A percentile compares a stretch with the other conserved stretches of the same genome.
These are phyloP conservation scores for Metopolophium dirhodum DNA, from an alignment of 1,140 invertebrate species.

Conservation along the genomic window DNA sequence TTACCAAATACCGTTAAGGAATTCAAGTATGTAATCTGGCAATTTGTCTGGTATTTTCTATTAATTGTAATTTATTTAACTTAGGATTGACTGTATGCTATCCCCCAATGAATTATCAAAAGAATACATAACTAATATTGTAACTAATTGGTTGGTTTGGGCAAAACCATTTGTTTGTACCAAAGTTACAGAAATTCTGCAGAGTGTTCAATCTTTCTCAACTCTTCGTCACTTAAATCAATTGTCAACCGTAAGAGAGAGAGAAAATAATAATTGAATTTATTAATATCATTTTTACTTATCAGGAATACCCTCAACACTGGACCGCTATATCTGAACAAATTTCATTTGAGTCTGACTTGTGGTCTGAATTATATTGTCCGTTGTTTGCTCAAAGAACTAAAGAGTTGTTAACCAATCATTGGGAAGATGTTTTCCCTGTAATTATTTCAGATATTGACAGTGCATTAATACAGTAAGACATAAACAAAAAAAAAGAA, in stretches of 20 bases:
- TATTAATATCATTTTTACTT: neutral
- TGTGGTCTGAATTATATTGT: conserved; percentile 54
- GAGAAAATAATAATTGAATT: neutral
- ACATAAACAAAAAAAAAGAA: neutral
- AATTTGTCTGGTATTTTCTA: neutral
- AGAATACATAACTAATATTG: conserved; percentile 44
- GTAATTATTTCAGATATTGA: conserved; percentile 33
- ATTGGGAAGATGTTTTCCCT: conserved; percentile 46
- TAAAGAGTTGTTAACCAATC: conserved; percentile 34
- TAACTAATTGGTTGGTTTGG: conserved; percentile 51
- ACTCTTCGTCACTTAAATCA: conserved; percentile 41
- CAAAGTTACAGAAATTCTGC: conserved; percentile 37
- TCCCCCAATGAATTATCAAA: conserved; percentile 13
- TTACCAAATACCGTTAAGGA: conserved; percentile 38
- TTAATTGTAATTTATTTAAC: neutral
- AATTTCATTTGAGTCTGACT: conserved; percentile 21
- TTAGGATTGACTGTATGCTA: conserved; percentile 13
- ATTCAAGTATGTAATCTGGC: conserved; percentile 23
- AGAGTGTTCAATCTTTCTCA: conserved; percentile 18
- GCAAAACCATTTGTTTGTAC: conserved; percentile 43
- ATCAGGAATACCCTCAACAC: conserved; percentile 43
- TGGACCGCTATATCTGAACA: conserved; percentile 43
- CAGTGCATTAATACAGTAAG: conserved; percentile 31
- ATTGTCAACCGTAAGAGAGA: conserved; percentile 13
- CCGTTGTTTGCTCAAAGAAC: conserved; percentile 49